Percentiles rank a stretch among this genome's conserved stretches.
phyloP scores from a whole-genome alignment of 2,113 vertebrate species.

The Pachypanchax playfairii region DNA sequence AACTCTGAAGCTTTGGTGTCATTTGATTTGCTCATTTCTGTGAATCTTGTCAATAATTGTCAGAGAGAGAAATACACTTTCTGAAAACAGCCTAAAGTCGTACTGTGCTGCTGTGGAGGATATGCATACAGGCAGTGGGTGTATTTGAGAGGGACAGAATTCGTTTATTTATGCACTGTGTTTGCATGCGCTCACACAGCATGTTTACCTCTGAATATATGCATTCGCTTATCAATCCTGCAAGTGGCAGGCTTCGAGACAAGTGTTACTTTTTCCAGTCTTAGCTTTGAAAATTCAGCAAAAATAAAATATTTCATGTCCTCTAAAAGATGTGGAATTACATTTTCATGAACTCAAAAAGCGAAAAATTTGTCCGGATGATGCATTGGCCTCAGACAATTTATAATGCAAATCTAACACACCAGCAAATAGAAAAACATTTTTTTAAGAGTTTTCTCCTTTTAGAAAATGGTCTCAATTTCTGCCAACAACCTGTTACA shows the following conservation, averaged over 20 bases:
- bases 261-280: constrained; percentile 6
- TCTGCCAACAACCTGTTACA: constrained; percentile 44
- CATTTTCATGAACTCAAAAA: not conserved
- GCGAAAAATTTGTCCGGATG: not conserved
- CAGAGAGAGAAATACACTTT: constrained; percentile 53
- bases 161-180: constrained; percentile 48
- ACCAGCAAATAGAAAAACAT: constrained; percentile 33
- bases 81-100: constrained; percentile 39
- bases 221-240: constrained; percentile 37
- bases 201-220: constrained; percentile 55
- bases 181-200: constrained; percentile 27
- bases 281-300: not conserved
- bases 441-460: too few species aligned
- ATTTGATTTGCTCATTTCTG: constrained; percentile 57
- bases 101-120: constrained; percentile 8
- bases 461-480: constrained; percentile 59
- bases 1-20: constrained; percentile 62
- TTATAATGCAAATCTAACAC: too few species aligned
- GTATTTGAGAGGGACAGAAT: constrained; percentile 15
- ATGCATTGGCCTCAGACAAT: not conserved
- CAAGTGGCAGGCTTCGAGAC: constrained; percentile 1
- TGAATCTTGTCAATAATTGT: constrained; percentile 75
- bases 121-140: constrained; percentile 9
- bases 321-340: too few species aligned
- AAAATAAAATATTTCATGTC: not conserved